These are phyloP conservation scores for Phalacrocorax pelagicus DNA, from an alignment of 2,113 vertebrate genomes.

Conservation along the genomic window DNA sequence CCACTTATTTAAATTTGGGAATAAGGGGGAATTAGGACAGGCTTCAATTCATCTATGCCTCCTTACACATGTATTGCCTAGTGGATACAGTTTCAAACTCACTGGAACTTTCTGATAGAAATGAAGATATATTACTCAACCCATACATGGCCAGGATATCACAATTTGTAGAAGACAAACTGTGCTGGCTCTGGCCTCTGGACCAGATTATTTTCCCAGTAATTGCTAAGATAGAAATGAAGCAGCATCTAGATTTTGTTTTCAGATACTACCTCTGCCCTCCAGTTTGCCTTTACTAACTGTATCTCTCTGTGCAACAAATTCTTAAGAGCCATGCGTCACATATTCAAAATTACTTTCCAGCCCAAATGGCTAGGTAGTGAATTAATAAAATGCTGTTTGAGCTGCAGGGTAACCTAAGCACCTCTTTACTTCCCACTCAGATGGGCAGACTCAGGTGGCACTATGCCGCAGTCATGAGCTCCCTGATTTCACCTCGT, in stretches of 20 bases:
- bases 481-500: accelerated
- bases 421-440: not conserved
- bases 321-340: not conserved
- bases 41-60: not conserved
- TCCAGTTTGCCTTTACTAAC: not conserved
- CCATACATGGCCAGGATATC: not conserved
- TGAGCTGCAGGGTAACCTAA: not conserved
- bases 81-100: not conserved
- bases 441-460: not conserved
- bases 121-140: not conserved
- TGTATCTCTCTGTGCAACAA: not conserved
- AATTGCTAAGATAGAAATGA: not conserved
- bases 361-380: not conserved
- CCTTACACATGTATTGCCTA: not conserved
- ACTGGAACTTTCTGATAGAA: not conserved
- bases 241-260: not conserved
- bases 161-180: not conserved
- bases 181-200: not conserved
- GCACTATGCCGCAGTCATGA: accelerated
- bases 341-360: not conserved
- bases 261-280: not conserved
- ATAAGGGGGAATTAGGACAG: not conserved
- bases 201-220: not conserved
- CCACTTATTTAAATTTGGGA: not conserved
- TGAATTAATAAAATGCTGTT: not conserved